phyloP scores from a whole-genome alignment of 1,140 invertebrate species.

The Drosophila hydei region DNA sequence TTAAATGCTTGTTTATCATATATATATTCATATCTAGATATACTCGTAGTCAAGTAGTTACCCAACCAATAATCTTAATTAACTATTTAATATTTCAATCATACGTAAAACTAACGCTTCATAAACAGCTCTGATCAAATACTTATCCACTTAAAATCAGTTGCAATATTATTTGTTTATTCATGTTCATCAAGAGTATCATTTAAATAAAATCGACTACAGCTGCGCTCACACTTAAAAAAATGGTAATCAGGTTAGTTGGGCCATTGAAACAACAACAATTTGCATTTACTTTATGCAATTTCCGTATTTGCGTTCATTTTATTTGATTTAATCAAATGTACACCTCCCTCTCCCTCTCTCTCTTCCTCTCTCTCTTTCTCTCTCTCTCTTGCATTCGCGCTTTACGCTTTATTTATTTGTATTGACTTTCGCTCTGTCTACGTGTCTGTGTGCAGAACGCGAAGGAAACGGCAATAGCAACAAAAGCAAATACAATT shows the following conservation, averaged over 20 bases:
- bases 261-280: constrained; percentile 37
- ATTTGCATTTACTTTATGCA: constrained; percentile 64
- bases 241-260: constrained; percentile 35
- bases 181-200: constrained; percentile 5
- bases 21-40: too few species aligned
- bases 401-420: constrained; percentile 71
- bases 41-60: too few species aligned
- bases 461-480: constrained; percentile 57
- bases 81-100: not conserved
- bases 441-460: constrained; percentile 44
- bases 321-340: constrained; percentile 77
- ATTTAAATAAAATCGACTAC: constrained; percentile 1
- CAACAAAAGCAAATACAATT: constrained; percentile 77
- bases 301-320: constrained; percentile 66
- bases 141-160: not conserved
- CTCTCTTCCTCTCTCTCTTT: constrained; percentile 24
- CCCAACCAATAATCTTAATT: too few species aligned
- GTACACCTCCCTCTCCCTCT: constrained; percentile 42
- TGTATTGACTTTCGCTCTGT: constrained; percentile 74
- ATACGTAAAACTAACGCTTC: not conserved
- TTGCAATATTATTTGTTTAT: constrained; percentile 4
- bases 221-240: not conserved
- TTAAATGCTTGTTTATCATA: too few species aligned
- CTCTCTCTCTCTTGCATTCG: constrained; percentile 40
- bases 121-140: not conserved